Evolutionary conservation across 2,888 invertebrate species (phyloP).

Genomic region (Arenicola marina): DNA sequence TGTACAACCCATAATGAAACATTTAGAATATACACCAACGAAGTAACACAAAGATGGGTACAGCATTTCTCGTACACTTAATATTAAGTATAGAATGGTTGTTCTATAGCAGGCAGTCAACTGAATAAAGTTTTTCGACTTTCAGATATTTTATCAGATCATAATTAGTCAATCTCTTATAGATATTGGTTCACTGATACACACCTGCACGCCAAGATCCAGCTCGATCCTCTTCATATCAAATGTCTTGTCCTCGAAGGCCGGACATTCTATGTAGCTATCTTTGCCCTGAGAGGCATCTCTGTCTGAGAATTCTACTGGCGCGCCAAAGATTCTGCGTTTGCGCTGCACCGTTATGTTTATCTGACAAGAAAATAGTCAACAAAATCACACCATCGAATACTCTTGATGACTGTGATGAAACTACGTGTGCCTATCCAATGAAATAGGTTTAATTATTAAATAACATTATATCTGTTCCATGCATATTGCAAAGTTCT

Average conservation of each 20-base stretch:
- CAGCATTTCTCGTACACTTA: too few relatives aligned
- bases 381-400: neutral
- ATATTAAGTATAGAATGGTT: too few relatives aligned
- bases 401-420: too few relatives aligned
- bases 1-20: too few relatives aligned
- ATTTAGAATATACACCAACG: too few relatives aligned
- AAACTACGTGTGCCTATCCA: too few relatives aligned
- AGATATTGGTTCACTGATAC: neutral
- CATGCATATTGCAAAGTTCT: too few relatives aligned
- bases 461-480: too few relatives aligned
- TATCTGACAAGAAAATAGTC: constrained; percentile 35
- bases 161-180: neutral
- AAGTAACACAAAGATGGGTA: too few relatives aligned
- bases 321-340: constrained; percentile 50
- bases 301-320: constrained; percentile 50
- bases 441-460: too few relatives aligned
- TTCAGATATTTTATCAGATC: neutral
- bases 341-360: constrained; percentile 45
- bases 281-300: constrained; percentile 57
- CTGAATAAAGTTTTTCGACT: neutral
- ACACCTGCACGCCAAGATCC: constrained; percentile 55
- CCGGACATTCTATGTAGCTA: constrained; percentile 51
- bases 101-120: neutral
- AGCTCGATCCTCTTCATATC: constrained; percentile 51
- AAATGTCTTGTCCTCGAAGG: constrained; percentile 54